Conservation (phyloP, 2,797 vertebrate species). For the Enteromius unitaeniatus region DNA sequence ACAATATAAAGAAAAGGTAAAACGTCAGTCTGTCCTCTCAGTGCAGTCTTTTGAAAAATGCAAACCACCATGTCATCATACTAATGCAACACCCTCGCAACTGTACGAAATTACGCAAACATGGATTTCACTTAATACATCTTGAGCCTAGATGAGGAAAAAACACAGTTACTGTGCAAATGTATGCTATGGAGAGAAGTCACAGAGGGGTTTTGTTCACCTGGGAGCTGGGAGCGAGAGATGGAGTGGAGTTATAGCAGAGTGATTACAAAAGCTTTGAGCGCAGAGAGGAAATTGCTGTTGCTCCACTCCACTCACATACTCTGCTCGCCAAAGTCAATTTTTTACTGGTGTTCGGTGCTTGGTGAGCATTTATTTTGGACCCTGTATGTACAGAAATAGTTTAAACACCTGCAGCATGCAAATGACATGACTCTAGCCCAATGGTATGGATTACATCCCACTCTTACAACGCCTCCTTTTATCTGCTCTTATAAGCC, state of each 20-base stretch:
- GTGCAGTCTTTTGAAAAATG: conserved; percentile 9
- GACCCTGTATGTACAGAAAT: not conserved
- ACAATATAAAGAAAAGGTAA: not conserved
- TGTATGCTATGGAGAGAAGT: not conserved
- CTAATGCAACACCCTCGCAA: conserved; percentile 12
- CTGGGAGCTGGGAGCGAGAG: conserved; percentile 1
- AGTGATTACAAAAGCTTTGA: conserved; percentile 35
- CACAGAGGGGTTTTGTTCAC: conserved; percentile 22
- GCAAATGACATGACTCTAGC: conserved; percentile 9
- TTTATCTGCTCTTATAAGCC: conserved; percentile 35
- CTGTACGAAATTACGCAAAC: not conserved
- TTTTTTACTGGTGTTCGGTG: not conserved
- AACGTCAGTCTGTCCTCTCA: not conserved
- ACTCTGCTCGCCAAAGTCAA: conserved; percentile 3
- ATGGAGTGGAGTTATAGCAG: conserved; percentile 17
- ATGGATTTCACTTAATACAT: conserved; percentile 6
- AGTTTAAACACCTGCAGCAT: not conserved
- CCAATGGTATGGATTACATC: conserved; percentile 22
- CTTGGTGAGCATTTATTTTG: not conserved
- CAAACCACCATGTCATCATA: conserved; percentile 12
- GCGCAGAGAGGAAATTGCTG: not conserved
- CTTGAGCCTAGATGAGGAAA: not conserved
- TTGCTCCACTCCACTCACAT: conserved; percentile 25
- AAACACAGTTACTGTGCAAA: conserved; percentile 3
- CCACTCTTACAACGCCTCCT: conserved; percentile 38